Percentiles rank a stretch among this genome's conserved stretches.
phyloP scores from a whole-genome alignment of 2,797 vertebrate species.

The Rhinophrynus dorsalis region DNA sequence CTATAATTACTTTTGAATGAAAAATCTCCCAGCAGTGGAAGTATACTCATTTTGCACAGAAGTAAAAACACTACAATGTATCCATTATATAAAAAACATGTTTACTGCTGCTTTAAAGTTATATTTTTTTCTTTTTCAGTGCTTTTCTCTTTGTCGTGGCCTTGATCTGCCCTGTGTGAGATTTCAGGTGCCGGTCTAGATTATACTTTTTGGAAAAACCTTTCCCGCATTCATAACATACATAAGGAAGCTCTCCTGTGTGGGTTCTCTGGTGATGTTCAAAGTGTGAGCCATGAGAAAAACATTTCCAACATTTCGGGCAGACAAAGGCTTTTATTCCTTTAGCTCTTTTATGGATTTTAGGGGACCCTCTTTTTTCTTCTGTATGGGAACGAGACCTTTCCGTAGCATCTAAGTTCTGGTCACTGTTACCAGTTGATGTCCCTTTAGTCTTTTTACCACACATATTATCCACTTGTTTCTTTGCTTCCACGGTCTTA shows the following conservation, averaged over 20 bases:
- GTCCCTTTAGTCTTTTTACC: background rate
- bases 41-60: no score
- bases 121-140: background rate
- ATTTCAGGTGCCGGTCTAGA: background rate
- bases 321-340: background rate
- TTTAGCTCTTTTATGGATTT: background rate
- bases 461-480: background rate
- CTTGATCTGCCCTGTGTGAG: background rate
- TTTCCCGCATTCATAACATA: background rate
- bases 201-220: background rate
- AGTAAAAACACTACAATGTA: no score
- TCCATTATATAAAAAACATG: no score
- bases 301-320: background rate
- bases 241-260: background rate
- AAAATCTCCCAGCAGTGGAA: no score
- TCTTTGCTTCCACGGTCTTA: no score
- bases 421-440: background rate
- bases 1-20: no score
- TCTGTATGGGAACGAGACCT: background rate
- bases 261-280: constrained; percentile 4
- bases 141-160: background rate
- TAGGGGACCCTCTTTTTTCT: background rate
- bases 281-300: background rate
- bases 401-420: background rate
- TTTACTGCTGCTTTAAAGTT: no score